Evolutionary conservation across 2,113 vertebrate genomes (phyloP), one percentile per base, ranked within the genome.

Genomic region (Lynx canadensis): DNA sequence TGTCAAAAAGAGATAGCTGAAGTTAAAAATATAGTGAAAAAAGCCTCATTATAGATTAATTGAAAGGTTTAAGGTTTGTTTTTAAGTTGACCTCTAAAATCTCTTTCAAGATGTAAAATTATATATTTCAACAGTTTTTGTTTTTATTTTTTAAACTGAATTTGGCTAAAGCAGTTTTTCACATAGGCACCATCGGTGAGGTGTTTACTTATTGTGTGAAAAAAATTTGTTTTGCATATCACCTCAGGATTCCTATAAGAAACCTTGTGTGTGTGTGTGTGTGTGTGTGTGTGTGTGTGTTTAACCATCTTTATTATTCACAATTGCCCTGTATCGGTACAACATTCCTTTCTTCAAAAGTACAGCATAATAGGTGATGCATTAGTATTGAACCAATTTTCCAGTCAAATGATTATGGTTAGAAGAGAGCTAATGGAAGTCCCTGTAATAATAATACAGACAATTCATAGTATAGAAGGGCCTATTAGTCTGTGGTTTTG

Each of bases 301-400:
- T 0, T 36, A 82, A 33, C 23, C 29, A 55, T 74, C 0, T 69
- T 86, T 90, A 63, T 18, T 83, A 84, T 94, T 91, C 48, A 83
- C 14, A 80, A 48, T 45, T 81, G 15, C 9, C 18, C 38, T 68
- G 29, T n/a, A 87, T 21, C 3, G 33, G 10, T 66, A 60, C 92
- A n/a, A 74, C 5, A 71, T 73, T 65, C 11, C 12, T 84, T 83
- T 84, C 55, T 21, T 86, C 91, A 82, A 89, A 96, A 96, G 74
- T 69, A 74, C 23, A 89, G 15, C 4, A 65, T 78, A 95, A 80
- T 84, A 93, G 23, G 38, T 60, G 48, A 90, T 81, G 0, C 45
- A 79, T 97, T 97, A 97, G 68, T 89, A 41, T 69, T 96, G 60
- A 97, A 96, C 65, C 89, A 92, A 89, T 82, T 97, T 97, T 87